phyloP scores from a whole-genome alignment of 2,888 invertebrate genomes.

The Dasypogon diadema region DNA sequence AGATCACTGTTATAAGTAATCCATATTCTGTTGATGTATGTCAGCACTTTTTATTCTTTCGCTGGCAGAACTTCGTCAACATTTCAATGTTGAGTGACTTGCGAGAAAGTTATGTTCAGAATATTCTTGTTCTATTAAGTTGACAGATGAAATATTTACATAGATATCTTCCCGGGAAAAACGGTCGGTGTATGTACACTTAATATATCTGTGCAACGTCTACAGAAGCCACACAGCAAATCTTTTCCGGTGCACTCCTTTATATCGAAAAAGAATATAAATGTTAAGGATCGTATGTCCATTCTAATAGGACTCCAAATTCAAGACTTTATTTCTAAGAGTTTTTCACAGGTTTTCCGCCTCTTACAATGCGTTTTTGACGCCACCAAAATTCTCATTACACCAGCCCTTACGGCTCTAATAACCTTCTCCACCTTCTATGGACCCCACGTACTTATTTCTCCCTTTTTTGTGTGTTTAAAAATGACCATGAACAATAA shows the following conservation, averaged over 20 bases:
- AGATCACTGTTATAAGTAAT: conserved; percentile 59
- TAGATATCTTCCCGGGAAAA: conserved; percentile 32
- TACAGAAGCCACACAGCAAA: conserved; percentile 34
- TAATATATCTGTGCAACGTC: conserved; percentile 19
- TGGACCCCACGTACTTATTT: no score
- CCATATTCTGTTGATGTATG: conserved; percentile 45
- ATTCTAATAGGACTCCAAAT: conserved; percentile 40
- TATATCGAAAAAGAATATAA: conserved; percentile 34
- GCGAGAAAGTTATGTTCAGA: neutral
- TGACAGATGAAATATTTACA: neutral
- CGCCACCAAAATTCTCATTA: no score
- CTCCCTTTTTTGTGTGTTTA: no score
- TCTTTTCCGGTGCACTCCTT: conserved; percentile 35
- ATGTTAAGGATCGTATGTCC: conserved; percentile 43
- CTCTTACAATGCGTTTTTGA: no score
- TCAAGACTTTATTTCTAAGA: conserved; percentile 31
- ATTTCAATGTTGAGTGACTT: conserved; percentile 15
- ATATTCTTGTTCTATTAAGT: conserved; percentile 13
- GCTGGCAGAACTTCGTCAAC: conserved; percentile 45
- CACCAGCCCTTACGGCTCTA: no score
- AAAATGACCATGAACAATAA: no score
- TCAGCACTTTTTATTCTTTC: conserved; percentile 49
- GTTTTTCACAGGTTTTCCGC: no score
- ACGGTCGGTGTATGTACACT: conserved; percentile 23
- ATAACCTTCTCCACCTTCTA: no score